These are phyloP conservation scores for Patella pellucida DNA, from an alignment of 2,888 invertebrate species.

Conservation along the genomic window DNA sequence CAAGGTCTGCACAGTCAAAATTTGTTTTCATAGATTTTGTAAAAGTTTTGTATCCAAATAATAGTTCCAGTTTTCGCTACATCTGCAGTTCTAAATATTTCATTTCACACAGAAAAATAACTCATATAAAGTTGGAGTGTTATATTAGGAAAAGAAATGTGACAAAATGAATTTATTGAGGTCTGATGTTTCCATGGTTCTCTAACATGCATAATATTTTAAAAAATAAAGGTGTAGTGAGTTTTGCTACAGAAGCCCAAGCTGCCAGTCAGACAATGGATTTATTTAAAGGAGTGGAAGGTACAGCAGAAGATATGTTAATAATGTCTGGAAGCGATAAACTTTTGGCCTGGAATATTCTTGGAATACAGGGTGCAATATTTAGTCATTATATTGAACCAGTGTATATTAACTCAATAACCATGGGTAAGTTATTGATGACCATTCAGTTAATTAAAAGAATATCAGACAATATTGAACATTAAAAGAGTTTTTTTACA, in stretches of 20 bases:
- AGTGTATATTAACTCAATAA: constrained; percentile 59
- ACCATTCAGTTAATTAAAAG: no score
- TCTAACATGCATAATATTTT: neutral
- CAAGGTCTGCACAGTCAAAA: no score
- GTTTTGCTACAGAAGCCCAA: constrained; percentile 45
- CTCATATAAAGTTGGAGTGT: no score
- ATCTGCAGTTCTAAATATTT: no score
- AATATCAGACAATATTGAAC: no score
- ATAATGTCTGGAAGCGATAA: constrained; percentile 68
- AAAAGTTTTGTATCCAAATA: no score
- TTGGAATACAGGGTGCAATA: constrained; percentile 66
- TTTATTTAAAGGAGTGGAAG: constrained; percentile 30
- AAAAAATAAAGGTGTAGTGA: constrained; percentile 42
- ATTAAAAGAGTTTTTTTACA: no score
- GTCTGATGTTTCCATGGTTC: neutral
- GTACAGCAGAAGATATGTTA: constrained; percentile 37
- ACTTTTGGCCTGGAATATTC: constrained; percentile 64
- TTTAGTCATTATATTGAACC: constrained; percentile 57
- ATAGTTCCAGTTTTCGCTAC: no score
- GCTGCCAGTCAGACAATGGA: constrained; percentile 38
- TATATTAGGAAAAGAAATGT: no score
- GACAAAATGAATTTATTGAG: neutral
- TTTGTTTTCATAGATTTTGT: no score
- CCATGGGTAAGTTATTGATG: constrained; percentile 51
- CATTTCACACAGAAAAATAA: no score